Evolutionary conservation across 2,888 invertebrate genomes (phyloP), one percentile per base, ranked within the genome.

Genomic region (Clanis bilineata): DNA sequence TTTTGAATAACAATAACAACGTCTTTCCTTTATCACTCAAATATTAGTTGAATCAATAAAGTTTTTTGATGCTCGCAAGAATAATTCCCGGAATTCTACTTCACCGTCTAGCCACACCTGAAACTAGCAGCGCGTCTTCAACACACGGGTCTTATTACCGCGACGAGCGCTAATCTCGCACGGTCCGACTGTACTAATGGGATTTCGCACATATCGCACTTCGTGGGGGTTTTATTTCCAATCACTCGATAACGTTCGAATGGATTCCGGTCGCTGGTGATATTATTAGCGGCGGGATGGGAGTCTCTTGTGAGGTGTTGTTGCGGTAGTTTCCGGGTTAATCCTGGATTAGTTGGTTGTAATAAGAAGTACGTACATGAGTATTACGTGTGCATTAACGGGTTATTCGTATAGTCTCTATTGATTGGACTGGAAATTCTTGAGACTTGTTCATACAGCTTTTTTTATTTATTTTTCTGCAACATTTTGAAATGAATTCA

Each of bases 111-210:
- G 10, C 3, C 25, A 9, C 47, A 47, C 51, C 28, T 51, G 51
- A 18, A n/a, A 21, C 7, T n/a, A 18, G 22, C 44, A 15, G 28
- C 28, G 10, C 28, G 32, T 51, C 18, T 51, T 32, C 32, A 10
- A 32, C 51, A 51, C 51, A 32, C 51, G 10, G 51, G 32, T 10
- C 10, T 9, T 51, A 51, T 47, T 47, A 25, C 28, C 45, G 23
- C 25, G 25, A 47, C 41, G 23, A 12, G 38, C 15, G 18, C 28
- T 57, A 57, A 57, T 43, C 57, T 41, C 43, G 43, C 43, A 57
- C 25, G 39, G 43, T 28, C 41, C 43, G 15, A 43, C 56, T 41
- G 39, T 41, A 43, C 57, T 57, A 57, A 57, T 57, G 57, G 43
- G 43, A 57, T 43, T 51, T 51, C 32, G 45, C 45, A 28, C 18